Evolutionary conservation across 2,113 vertebrate species (phyloP).

Genomic region (Myiopsitta monachus): DNA sequence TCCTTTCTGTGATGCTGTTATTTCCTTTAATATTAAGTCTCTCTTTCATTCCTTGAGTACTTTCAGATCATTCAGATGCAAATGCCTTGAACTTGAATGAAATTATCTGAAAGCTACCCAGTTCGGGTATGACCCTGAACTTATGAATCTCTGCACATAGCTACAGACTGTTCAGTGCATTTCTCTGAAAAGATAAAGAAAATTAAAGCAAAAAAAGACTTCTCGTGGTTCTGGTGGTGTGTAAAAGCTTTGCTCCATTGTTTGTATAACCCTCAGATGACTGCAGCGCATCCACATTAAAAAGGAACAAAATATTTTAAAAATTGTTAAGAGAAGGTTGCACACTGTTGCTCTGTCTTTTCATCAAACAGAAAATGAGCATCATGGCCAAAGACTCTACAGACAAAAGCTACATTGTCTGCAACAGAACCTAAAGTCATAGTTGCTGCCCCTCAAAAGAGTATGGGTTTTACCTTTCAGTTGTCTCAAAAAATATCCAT

Average conservation of each 20-base stretch:
- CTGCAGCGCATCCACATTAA: neutral
- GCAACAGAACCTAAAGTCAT: accelerated
- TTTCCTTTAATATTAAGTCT: neutral
- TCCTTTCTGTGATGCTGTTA: neutral
- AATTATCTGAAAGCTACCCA: neutral
- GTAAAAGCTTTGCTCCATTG: neutral
- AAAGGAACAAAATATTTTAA: neutral
- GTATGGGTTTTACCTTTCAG: neutral
- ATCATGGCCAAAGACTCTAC: neutral
- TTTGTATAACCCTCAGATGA: neutral
- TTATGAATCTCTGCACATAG: neutral
- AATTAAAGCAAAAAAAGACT: neutral
- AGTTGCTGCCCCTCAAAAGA: neutral
- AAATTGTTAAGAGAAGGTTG: neutral
- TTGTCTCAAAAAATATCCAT: neutral
- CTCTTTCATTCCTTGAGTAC: neutral
- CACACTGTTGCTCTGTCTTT: neutral
- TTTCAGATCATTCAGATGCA: neutral
- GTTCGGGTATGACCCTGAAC: neutral
- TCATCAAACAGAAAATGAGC: neutral
- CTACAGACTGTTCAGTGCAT: neutral
- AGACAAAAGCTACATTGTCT: neutral
- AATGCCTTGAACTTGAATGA: neutral
- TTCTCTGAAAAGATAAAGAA: neutral
- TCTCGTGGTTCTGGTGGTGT: neutral